phyloP scores from a whole-genome alignment of 2,797 vertebrate species.

The Fratercula arctica region DNA sequence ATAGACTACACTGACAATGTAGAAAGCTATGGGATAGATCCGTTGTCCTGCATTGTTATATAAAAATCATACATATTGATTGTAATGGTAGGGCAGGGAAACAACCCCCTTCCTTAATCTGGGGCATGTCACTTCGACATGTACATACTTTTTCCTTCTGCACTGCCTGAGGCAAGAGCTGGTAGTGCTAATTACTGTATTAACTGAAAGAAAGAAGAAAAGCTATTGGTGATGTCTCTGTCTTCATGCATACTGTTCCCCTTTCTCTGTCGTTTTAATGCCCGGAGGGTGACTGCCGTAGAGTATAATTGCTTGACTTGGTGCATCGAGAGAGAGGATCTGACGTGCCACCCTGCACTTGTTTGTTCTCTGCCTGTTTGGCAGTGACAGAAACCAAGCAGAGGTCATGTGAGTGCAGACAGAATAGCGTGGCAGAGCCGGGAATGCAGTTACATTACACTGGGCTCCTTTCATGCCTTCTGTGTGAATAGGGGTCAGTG shows the following conservation, averaged over 20 bases:
- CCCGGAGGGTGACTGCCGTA: background rate
- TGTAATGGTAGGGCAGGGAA: background rate
- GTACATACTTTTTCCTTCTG: background rate
- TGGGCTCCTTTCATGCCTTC: slow-evolving; percentile 6
- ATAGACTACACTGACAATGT: slow-evolving; percentile 9
- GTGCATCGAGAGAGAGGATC: background rate
- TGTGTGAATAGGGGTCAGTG: background rate
- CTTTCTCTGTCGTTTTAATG: background rate
- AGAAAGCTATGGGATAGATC: background rate
- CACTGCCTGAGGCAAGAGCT: background rate
- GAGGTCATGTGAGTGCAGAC: slow-evolving; percentile 32
- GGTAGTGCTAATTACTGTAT: background rate
- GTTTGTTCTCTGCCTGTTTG: background rate
- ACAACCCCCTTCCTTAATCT: background rate
- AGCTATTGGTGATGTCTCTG: background rate
- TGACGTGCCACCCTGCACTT: background rate
- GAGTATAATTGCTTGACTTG: background rate
- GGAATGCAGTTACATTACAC: background rate
- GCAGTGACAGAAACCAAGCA: background rate
- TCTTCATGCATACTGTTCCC: background rate
- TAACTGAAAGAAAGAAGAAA: background rate
- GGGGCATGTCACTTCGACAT: background rate
- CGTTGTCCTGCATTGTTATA: background rate
- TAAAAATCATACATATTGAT: background rate
- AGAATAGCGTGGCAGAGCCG: background rate